Base-by-base conservation (phyloP, 1,140 invertebrate genomes). In the Aporrectodea caliginosa region DNA sequence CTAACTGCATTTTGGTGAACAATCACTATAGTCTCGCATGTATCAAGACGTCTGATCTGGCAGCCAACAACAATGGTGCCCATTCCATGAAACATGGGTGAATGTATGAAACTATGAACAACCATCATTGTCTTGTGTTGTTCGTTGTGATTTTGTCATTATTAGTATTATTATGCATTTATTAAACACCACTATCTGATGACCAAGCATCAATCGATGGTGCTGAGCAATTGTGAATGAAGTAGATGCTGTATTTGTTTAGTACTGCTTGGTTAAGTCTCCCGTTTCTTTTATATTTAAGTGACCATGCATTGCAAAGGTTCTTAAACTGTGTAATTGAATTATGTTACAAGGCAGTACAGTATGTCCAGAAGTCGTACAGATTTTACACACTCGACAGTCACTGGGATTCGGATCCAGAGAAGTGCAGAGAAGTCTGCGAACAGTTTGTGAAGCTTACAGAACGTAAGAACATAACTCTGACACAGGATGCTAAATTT, bases 371-470 rank as follows among this genome's bases (percentile, higher is more conserved):
- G 85, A 91, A 90, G 83, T 85, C 90, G 58, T 84, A 90, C 73
- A 85, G 89, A 72, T 88, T 85, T 84, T 84, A 85, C 43, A 90
- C 89, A 69, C 87, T 91, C 87, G 87, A 83, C 78, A 83, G 85
- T 16, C 87, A 89, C 58, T 94, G 91, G 93, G 91, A 89, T 85
- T 90, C 88, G 81, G 90, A 89, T 69, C 58, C 83, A 0, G 78
- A 83, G 14, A 83, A 83, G 69, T 87, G 86, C 82, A 78, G 81
- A 35, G 79, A 86, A 32, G 82, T 88, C 16, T 81, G 84, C 1
- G 78, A 84, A 2, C 80, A 85, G 34, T 82, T 85, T 33, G 30
- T 83, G 34, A 79, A 84, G 27, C 83, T 88, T n/a, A 84, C 85
- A 32, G 81, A 87, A 76, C 83, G 87, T 86, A 82, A 79, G 83